Percentiles rank a stretch among this genome's conserved stretches.
These are phyloP conservation scores for Paedocypris micromegethes DNA, from an alignment of 2,797 vertebrate species.

Conservation along the genomic window DNA sequence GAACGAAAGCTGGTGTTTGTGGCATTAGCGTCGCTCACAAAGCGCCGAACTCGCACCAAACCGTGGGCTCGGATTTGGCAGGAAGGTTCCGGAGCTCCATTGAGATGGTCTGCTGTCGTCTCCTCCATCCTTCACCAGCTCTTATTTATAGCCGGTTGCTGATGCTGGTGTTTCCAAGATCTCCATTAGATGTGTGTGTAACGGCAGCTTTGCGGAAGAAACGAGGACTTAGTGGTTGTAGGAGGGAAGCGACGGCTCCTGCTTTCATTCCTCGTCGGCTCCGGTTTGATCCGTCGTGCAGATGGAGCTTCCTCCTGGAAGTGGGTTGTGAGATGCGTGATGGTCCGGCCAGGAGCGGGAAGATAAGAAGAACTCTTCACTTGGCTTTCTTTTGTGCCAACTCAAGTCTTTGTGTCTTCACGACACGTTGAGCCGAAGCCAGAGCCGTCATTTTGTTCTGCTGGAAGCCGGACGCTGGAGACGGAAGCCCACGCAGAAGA, in stretches of 20 bases:
- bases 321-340: conserved; percentile 44
- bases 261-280: conserved; percentile 47
- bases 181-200: conserved; percentile 69
- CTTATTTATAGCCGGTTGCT: conserved; percentile 59
- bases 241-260: conserved; percentile 71
- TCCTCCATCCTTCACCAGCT: conserved; percentile 54
- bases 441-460: no score
- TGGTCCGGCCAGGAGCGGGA: conserved; percentile 30
- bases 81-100: conserved; percentile 60
- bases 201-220: conserved; percentile 69
- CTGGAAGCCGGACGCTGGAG: no score
- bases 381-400: conserved; percentile 8
- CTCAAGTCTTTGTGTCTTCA: conserved; percentile 8
- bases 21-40: conserved; percentile 54
- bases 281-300: conserved; percentile 54
- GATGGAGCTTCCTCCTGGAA: conserved; percentile 48
- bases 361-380: conserved; percentile 31
- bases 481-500: no score
- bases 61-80: conserved; percentile 67
- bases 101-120: conserved; percentile 60
- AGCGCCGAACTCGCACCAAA: conserved; percentile 35
- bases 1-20: no score
- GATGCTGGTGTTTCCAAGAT: conserved; percentile 53
- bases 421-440: no score
- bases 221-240: conserved; percentile 74